Base-by-base conservation (phyloP, 92 coral and sea anemone genomes). In the Epizoanthus scotinus region DNA sequence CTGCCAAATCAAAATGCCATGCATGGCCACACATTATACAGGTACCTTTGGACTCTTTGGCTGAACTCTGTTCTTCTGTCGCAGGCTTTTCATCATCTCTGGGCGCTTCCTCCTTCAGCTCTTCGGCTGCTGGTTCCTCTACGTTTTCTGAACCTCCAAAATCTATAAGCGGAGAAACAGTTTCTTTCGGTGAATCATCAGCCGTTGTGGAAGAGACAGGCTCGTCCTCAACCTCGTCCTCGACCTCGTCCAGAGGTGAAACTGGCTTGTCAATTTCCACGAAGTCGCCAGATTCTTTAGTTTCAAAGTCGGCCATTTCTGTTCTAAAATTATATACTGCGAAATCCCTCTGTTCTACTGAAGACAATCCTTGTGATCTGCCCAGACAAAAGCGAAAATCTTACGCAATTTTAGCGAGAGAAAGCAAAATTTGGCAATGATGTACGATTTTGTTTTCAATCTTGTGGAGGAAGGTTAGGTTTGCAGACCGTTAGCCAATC, bases 401-500 rank as follows among this genome's bases (percentile, higher is more conserved):
- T 75, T 58, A 21, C 81, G 81, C 81, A 75, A 75, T 18, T 69
- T 69, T 42, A 7, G 19, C 75, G 8, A 70, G 75, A 18, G 52
- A 54, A 42, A 15, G 18, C 75, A 70, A 70, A 70, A 47, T 73
- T 73, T 73, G 34, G 61, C 66, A 56, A 75, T 74, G 81, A 75
- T 38, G 81, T 26, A 58, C 73, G 29, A 75, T n/a, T 50, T 57
- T 58, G 67, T 75, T 59, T 75, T 58, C 67, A 36, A 21, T 75
- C 67, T 59, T 59, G 81, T 13, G 81, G 80, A 73, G 81, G 80
- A 73, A 75, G 67, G 67, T 75, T 55, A 84, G 64, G 77, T 56
- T 84, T 84, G 85, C 83, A 36, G 50, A 22, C 53, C 14, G 28
- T 34, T 83, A 59, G 12, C 91, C 91, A 88, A 88, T 88, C 88